Evolutionary conservation across 2,888 invertebrate genomes (phyloP), one percentile per base, ranked within the genome.

Genomic region (Phaonia tiefii): DNA sequence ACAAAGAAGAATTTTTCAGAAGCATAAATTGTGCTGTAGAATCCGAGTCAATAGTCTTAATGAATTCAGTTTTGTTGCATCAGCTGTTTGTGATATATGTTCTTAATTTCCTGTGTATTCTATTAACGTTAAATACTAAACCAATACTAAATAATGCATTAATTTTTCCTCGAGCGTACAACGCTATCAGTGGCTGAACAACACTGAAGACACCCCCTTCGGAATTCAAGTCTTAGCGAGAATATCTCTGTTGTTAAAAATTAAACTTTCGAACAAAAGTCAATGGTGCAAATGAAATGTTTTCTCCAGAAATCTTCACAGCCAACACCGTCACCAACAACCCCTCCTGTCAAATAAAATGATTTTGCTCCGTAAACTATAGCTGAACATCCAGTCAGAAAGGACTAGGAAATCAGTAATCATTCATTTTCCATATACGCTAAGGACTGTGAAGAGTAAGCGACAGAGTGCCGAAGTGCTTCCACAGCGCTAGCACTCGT

Each of bases 271-370:
- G 84, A 80, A 84, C 85, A 85, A 85, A 88, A 89, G 87, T 88
- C 89, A 89, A 89, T 89, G 87, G 86, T 86, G 87, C 88, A 87
- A 85, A 88, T 74, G 75, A 81, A 81, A 69, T 54, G 66, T 56
- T 60, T 26, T 8, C 31, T 15, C 25, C 10, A 25, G 60, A 22
- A 25, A 3, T 44, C 37, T 56, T 15, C 10, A 1, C 44, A 54
- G 20, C 39, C 17, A 15, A 2, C n/a, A 51, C 31, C 46, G 60
- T 17, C 60, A 56, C 42, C 63, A 20, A 65, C 72, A 31, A 74
- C 60, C 65, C 20, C 63, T 25, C 1, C n/a, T n/a, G n/a, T n/a
- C n/a, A n/a, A n/a, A n/a, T n/a, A n/a, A n/a, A 60, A 26, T 42
- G 22, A 15, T n/a, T 37, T 20, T 11, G 20, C 51, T 44, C 49